A percentile compares a stretch with the other conserved stretches of the same genome.
These are phyloP conservation scores for Eulemur coronatus DNA, from an alignment of 2,797 vertebrate species.

Conservation along the genomic window DNA sequence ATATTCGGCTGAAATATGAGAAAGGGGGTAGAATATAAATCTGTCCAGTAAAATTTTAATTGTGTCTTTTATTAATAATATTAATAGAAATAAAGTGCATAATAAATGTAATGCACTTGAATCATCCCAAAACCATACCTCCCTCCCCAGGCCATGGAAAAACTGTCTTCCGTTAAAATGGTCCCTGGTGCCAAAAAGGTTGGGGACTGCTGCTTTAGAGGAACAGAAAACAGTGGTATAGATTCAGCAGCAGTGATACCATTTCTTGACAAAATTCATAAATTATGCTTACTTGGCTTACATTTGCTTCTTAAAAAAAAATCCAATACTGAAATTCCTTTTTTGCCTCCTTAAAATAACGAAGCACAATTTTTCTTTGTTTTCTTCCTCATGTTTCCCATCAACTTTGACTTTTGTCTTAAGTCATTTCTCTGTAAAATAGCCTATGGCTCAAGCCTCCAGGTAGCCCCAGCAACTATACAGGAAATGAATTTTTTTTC, in stretches of 20 bases:
- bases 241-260: not conserved
- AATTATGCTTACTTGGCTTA: not conserved
- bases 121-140: no score
- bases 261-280: constrained; percentile 29
- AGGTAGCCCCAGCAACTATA: not conserved
- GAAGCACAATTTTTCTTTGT: not conserved
- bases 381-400: not conserved
- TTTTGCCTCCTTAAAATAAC: not conserved
- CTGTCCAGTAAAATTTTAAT: not conserved
- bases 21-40: not conserved
- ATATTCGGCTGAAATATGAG: not conserved
- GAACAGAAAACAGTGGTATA: not conserved
- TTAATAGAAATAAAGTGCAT: no score
- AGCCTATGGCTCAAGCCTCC: not conserved
- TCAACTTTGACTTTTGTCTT: not conserved
- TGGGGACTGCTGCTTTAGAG: not conserved
- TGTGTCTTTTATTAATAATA: not conserved
- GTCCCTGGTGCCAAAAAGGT: no score
- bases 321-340: not conserved
- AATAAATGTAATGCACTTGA: no score
- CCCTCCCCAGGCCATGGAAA: no score
- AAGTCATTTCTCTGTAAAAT: not conserved
- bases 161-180: no score
- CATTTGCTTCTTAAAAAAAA: not conserved
- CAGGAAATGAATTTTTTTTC: not conserved